These are phyloP conservation scores for Oreocharis arfaki DNA, from an alignment of 2,113 vertebrate genomes.

Conservation along the genomic window DNA sequence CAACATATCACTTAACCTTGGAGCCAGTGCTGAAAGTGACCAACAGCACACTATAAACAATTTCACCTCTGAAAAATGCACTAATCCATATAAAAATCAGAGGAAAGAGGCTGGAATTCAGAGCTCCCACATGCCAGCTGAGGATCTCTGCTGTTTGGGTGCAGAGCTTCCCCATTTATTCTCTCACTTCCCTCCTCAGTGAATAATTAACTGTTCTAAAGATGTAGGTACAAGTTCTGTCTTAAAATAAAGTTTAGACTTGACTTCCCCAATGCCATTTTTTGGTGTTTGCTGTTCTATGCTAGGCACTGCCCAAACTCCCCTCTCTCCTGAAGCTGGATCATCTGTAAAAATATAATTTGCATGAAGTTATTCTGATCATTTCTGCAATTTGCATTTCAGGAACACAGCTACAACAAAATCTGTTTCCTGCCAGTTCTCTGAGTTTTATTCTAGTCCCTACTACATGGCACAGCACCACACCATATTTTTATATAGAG, in stretches of 20 bases:
- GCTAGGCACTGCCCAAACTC: background rate
- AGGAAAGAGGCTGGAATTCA: background rate
- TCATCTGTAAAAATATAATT: background rate
- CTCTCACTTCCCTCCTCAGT: background rate
- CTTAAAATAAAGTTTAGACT: background rate
- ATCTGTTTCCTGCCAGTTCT: background rate
- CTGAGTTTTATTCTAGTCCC: background rate
- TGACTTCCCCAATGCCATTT: background rate
- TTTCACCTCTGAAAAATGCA: background rate
- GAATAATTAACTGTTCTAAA: conserved; percentile 22
- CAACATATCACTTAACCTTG: background rate
- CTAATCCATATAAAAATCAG: background rate
- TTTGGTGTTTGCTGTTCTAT: background rate
- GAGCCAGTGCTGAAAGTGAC: background rate
- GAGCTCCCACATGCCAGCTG: background rate
- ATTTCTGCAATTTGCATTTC: background rate
- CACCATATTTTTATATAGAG: background rate
- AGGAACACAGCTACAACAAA: background rate
- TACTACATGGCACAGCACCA: background rate
- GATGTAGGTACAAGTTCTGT: background rate
- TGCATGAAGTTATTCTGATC: background rate
- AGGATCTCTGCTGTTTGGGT: background rate
- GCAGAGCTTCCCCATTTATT: background rate
- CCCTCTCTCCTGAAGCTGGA: background rate
- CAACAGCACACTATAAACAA: background rate